Conservation (phyloP, 2,888 invertebrate genomes). For the Cephus spinipes region DNA sequence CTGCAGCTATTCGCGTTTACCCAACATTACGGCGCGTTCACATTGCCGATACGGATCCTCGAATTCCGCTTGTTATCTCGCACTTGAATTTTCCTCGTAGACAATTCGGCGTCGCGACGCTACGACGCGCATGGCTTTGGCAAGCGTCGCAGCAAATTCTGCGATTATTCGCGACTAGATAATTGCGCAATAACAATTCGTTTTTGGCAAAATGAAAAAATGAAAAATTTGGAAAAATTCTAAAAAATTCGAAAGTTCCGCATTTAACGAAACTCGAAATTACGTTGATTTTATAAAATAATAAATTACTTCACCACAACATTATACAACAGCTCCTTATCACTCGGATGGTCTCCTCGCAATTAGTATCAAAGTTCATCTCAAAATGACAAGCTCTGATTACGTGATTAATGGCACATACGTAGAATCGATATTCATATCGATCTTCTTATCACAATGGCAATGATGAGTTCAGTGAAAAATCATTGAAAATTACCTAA, state of each 20-base stretch:
- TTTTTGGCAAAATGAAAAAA: background rate
- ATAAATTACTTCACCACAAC: background rate
- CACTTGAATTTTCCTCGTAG: background rate
- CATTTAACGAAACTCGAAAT: background rate
- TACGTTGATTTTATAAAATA: background rate
- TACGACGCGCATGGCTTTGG: background rate
- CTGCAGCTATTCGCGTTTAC: background rate
- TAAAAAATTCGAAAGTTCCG: background rate
- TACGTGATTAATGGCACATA: slow-evolving; percentile 45
- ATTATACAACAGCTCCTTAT: background rate
- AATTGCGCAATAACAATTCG: background rate
- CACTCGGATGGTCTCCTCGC: slow-evolving; percentile 37
- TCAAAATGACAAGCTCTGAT: slow-evolving; percentile 35
- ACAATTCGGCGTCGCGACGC: background rate
- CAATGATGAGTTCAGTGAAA: background rate
- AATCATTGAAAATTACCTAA: background rate
- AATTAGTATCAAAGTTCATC: slow-evolving; percentile 42
- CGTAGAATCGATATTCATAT: slow-evolving; percentile 8
- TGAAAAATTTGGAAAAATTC: background rate
- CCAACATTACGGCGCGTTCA: background rate
- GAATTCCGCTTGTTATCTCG: background rate
- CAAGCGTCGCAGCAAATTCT: background rate
- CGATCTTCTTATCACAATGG: background rate
- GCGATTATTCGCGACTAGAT: background rate
- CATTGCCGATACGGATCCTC: background rate